Evolutionary conservation across 2,888 invertebrate species (phyloP), one percentile per base, ranked within the genome.

Genomic region (Pachydiplax longipennis): DNA sequence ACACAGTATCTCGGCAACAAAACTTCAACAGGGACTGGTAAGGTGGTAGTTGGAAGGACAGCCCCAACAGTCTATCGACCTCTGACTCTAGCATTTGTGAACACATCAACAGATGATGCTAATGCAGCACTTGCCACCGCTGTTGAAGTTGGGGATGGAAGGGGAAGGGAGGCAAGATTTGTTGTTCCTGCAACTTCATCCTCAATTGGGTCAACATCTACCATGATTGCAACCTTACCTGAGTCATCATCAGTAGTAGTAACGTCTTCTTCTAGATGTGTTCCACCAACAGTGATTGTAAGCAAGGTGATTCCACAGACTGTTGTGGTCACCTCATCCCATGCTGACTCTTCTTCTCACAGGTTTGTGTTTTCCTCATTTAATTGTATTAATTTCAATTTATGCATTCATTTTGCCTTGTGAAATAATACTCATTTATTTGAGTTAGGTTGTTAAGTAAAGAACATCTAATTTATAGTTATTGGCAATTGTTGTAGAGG

Each of bases 231-330:
- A 37, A 87, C 87, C 37, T 40, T 87, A 61, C 87, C 87, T 15
- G 87, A 87, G 40, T 87, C 87, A 61, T 87, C 87, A 40, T 61
- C 87, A n/a, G 87, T 87, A 37, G 87, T 87, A 25, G 87, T 61
- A 12, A 87, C 87, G 18, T 87, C 87, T 13, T 87, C 87, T 31
- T 87, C 87, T 87, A 87, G 87, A 37, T 87, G 87, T 65, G 87
- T 87, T 58, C 87, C 87, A 87, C 87, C 58, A n/a, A 87, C 87
- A 65, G 87, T 87, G 87, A 87, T 87, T 35, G 87, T 87, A 40
- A 87, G 87, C 87, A 87, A 87, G 65, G 87, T 87, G 87, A 58
- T 87, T 61, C 87, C 87, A 61, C 87, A 87, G 61, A 87, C 87
- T 87, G 87, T 87, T 37, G 87, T 87, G 61, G 87, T 87, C 40